A percentile compares a stretch with the other conserved stretches of the same genome.
phyloP scores from a whole-genome alignment of 1,140 invertebrate species.

The Belonocnema kinseyi region DNA sequence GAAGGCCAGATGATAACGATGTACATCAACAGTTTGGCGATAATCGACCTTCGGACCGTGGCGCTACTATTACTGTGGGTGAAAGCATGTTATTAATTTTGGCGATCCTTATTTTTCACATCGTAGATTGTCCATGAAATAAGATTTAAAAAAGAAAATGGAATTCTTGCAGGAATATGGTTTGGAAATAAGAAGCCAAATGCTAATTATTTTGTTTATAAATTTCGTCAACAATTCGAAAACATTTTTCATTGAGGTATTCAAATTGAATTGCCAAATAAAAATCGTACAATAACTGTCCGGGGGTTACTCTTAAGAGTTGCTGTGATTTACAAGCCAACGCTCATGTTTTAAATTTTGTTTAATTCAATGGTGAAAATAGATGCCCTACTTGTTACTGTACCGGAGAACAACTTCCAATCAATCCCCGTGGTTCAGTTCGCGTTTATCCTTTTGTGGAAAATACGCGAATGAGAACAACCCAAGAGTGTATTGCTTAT shows the following conservation, averaged over 20 bases:
- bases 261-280: conserved; percentile 26
- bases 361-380: conserved; percentile 41
- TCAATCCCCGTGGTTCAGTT: neutral
- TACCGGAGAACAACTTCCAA: conserved; percentile 23
- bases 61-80: no score
- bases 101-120: no score
- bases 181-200: no score
- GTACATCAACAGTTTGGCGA: no score
- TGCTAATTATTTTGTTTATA: conserved; percentile 35
- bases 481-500: no score
- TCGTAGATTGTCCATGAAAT: no score
- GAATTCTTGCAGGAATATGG: no score
- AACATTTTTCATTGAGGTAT: conserved; percentile 31
- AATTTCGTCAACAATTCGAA: conserved; percentile 39
- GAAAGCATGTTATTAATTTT: no score
- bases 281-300: conserved; percentile 26
- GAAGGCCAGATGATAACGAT: no score
- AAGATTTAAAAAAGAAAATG: no score
- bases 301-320: conserved; percentile 30
- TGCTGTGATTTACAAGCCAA: conserved; percentile 35
- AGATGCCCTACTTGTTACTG: conserved; percentile 40
- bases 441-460: neutral
- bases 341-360: conserved; percentile 42
- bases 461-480: neutral
- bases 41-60: no score